Conservation (phyloP, 2,888 invertebrate species). For the Scaptomyza reducta region DNA sequence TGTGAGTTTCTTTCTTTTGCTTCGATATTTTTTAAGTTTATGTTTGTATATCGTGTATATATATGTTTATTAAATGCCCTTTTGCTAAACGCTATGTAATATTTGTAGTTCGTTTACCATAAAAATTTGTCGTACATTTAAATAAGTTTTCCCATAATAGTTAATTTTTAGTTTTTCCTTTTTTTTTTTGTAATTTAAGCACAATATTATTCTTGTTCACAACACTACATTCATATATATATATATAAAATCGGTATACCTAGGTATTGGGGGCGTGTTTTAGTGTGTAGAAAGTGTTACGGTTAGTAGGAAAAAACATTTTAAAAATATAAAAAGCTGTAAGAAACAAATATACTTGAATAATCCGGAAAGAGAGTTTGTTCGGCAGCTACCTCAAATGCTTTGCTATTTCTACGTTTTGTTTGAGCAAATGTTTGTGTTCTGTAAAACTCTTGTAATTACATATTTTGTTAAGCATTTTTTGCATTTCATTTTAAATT, state of each 20-base stretch:
- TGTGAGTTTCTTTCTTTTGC: constrained; percentile 46
- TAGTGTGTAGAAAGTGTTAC: constrained; percentile 15
- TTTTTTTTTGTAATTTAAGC: background rate
- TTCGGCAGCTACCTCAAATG: constrained; percentile 32
- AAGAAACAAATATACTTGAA: background rate
- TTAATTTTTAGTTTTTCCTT: constrained; percentile 14
- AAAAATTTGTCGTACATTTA: constrained; percentile 73
- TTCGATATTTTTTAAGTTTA: constrained; percentile 28
- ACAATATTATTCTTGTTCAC: constrained; percentile 58
- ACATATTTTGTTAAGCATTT: constrained; percentile 33
- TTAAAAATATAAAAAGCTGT: background rate
- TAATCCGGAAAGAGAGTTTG: background rate
- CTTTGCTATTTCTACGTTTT: constrained; percentile 53
- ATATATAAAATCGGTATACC: constrained; percentile 76
- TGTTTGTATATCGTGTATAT: constrained; percentile 39
- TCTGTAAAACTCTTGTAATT: constrained; percentile 37
- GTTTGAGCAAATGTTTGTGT: constrained; percentile 57
- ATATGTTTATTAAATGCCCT: constrained; percentile 55
- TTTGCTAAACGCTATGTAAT: constrained; percentile 73
- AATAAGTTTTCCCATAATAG: constrained; percentile 58
- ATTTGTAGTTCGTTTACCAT: constrained; percentile 79
- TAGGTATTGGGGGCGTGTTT: constrained; percentile 30
- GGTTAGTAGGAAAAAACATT: background rate
- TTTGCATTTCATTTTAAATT: constrained; percentile 34
- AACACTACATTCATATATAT: constrained; percentile 83